phyloP scores from a whole-genome alignment of 2,888 invertebrate species.

The Mythimna albipuncta region DNA sequence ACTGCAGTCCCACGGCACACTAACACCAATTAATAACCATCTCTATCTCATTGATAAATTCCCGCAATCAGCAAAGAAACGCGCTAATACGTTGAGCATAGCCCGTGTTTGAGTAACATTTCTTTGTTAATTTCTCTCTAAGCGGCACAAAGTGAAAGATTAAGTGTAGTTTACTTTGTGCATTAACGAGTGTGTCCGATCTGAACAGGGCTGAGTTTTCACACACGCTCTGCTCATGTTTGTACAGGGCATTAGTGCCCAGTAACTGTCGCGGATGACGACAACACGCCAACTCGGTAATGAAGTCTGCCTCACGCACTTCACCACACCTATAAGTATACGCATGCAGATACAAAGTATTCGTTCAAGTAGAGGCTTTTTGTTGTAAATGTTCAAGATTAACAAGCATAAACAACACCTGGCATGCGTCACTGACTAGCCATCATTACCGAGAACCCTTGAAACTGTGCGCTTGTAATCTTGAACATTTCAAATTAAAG shows the following conservation, averaged over 20 bases:
- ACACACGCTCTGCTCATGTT: conserved; percentile 82
- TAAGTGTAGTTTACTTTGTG: conserved; percentile 82
- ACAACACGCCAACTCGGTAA: conserved; percentile 58
- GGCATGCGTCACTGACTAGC: conserved; percentile 73
- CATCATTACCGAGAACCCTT: conserved; percentile 78
- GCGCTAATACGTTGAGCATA: conserved; percentile 77
- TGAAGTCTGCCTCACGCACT: conserved; percentile 55
- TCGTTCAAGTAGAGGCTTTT: conserved; percentile 64
- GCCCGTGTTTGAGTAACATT: conserved; percentile 79
- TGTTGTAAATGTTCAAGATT: conserved; percentile 72
- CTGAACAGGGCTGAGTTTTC: conserved; percentile 84
- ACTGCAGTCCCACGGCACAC: conserved; percentile 74
- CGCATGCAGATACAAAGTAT: conserved; percentile 58
- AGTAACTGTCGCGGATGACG: conserved; percentile 81
- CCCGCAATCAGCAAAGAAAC: conserved; percentile 75
- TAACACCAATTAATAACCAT: conserved; percentile 72
- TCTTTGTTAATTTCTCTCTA: conserved; percentile 85
- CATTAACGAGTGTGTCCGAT: conserved; percentile 83
- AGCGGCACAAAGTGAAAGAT: conserved; percentile 88
- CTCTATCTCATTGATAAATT: conserved; percentile 69
- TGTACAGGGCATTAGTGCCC: conserved; percentile 79
- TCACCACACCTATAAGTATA: conserved; percentile 49
- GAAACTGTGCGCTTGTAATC: conserved; percentile 66
- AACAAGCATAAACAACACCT: conserved; percentile 68
- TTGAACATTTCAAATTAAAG: conserved; percentile 83